Conservation (phyloP, 2,888 invertebrate genomes). For the Hirtodrosophila alboralis region DNA sequence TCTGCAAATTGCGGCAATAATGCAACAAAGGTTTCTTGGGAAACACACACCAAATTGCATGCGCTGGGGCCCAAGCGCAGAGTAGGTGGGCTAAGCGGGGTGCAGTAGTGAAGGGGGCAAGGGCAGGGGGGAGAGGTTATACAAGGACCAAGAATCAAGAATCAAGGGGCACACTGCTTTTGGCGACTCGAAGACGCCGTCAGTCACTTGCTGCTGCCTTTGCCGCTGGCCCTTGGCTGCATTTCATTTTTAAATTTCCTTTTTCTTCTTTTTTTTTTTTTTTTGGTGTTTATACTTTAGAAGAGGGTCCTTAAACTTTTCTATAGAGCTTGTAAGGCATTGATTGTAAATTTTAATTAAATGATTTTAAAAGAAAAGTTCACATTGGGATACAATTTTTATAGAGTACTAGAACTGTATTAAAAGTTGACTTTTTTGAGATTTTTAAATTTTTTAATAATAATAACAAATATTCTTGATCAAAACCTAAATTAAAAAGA, state of each 20-base stretch:
- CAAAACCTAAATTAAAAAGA: too few species aligned
- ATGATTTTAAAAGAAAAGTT: too few species aligned
- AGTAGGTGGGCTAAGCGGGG: neutral
- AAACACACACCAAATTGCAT: conserved; percentile 77
- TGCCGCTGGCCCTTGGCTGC: conserved; percentile 28
- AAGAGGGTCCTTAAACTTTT: neutral
- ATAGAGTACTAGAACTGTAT: too few species aligned
- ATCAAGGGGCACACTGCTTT: conserved; percentile 18
- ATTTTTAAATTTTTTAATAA: too few species aligned
- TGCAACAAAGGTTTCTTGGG: conserved; percentile 77
- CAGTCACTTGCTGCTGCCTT: conserved; percentile 55
- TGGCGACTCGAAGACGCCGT: conserved; percentile 65
- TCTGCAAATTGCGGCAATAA: conserved; percentile 77
- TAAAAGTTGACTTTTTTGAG: too few species aligned
- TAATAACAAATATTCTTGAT: too few species aligned
- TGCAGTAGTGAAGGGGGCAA: too few species aligned
- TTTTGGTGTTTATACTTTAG: conserved; percentile 17
- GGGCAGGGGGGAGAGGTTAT: neutral
- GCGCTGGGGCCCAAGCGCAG: conserved; percentile 34
- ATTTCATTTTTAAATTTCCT: conserved; percentile 65
- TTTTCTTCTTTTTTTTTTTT: too few species aligned
- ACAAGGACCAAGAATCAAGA: neutral
- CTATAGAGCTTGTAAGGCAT: neutral
- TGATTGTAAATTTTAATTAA: too few species aligned
- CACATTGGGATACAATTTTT: too few species aligned